A percentile compares a stretch with the other conserved stretches of the same genome.
These are phyloP conservation scores for Drosophila dives DNA, from an alignment of 2,888 invertebrate genomes.

Conservation along the genomic window DNA sequence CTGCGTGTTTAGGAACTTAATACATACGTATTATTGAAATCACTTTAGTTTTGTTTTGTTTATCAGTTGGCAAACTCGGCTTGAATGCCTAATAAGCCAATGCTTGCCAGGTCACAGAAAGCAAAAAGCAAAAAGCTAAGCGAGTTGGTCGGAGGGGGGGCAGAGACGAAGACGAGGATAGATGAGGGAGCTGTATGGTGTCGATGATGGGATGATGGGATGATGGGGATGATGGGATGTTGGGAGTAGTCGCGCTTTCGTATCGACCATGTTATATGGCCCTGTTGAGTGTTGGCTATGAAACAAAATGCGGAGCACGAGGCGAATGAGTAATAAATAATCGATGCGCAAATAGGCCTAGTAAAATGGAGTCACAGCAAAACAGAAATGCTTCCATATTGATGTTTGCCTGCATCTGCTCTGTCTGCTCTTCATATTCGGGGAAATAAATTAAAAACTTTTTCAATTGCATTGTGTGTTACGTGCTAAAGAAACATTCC, in stretches of 20 bases:
- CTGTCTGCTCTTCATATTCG: slow-evolving; percentile 49
- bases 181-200: not conserved
- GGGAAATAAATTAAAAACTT: slow-evolving; percentile 67
- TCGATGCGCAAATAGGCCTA: slow-evolving; percentile 63
- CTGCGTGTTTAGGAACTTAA: slow-evolving; percentile 3
- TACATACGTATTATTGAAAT: slow-evolving; percentile 44
- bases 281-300: slow-evolving; percentile 63
- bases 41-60: slow-evolving; percentile 69
- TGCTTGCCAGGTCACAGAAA: slow-evolving; percentile 26
- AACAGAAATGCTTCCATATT: not conserved
- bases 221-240: not conserved
- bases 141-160: not conserved
- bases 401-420: slow-evolving; percentile 5
- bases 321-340: slow-evolving; percentile 68
- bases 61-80: slow-evolving; percentile 60
- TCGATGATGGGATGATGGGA: not conserved
- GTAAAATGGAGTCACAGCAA: slow-evolving; percentile 9
- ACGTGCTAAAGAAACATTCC: slow-evolving; percentile 26
- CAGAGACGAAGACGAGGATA: not conserved
- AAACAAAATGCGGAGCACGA: slow-evolving; percentile 58
- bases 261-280: slow-evolving; percentile 33
- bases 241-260: not conserved
- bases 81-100: slow-evolving; percentile 66
- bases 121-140: not conserved
- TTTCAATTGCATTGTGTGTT: slow-evolving; percentile 63